Percentiles rank a stretch among this genome's conserved stretches.
These are phyloP conservation scores for Drosophila fulvimacula DNA, from an alignment of 2,888 invertebrate genomes.

Conservation along the genomic window DNA sequence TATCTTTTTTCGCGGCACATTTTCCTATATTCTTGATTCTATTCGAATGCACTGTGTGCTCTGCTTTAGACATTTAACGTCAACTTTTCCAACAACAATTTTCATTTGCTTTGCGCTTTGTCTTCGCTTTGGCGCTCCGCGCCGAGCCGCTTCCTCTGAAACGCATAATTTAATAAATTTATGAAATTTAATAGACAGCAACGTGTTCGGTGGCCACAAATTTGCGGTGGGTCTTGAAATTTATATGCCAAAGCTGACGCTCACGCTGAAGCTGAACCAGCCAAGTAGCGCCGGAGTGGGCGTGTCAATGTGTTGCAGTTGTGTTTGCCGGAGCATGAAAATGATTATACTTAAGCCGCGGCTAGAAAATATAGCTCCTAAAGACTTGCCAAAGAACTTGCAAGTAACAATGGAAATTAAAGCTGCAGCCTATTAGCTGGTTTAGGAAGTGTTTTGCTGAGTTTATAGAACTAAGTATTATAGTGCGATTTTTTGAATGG, in stretches of 20 bases:
- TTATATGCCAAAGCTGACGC: slow-evolving; percentile 55
- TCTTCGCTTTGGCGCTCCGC: slow-evolving; percentile 42
- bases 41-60: slow-evolving; percentile 40
- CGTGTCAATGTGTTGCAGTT: slow-evolving; percentile 60
- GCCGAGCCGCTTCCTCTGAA: slow-evolving; percentile 5
- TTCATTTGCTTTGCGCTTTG: slow-evolving; percentile 33
- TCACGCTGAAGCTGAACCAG: slow-evolving; percentile 7
- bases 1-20: not conserved
- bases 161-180: slow-evolving; percentile 78
- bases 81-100: slow-evolving; percentile 48
- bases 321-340: slow-evolving; percentile 45
- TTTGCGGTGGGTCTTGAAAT: slow-evolving; percentile 73
- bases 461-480: slow-evolving; percentile 9
- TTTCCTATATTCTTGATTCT: slow-evolving; percentile 25
- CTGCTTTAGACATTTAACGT: slow-evolving; percentile 44
- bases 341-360: slow-evolving; percentile 49
- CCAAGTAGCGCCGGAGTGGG: too few relatives aligned
- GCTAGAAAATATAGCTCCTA: slow-evolving; percentile 24
- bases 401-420: slow-evolving; percentile 4
- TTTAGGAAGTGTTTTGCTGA: not conserved
- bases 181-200: slow-evolving; percentile 78
- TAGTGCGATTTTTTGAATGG: not conserved
- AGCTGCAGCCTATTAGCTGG: not conserved
- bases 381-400: slow-evolving; percentile 15
- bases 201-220: slow-evolving; percentile 78